Base-by-base conservation (phyloP, 2,888 invertebrate genomes). In the Boloria euphrosyne region DNA sequence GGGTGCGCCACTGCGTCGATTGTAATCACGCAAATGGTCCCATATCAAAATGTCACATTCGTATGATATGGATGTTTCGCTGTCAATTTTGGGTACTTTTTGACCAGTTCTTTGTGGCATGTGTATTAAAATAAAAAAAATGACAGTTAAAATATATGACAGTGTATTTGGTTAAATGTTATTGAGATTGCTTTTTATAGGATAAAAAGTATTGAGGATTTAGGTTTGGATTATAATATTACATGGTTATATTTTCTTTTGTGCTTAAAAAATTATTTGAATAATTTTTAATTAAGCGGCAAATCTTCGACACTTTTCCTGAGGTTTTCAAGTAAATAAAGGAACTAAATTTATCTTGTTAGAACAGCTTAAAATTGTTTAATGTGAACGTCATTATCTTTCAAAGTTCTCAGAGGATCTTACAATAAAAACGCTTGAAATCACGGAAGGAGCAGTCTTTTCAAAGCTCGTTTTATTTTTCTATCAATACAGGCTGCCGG, bases 11-110 rank as follows among this genome's bases (percentile, higher is more conserved):
- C 83, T 87, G 87, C 88, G 89, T 89, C 90, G 89, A 89, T 89
- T 89, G 87, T 90, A 91, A 92, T 92, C 90, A 90, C 89, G 89
- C 89, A 90, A 92, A 91, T 92, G 91, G 89, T 80, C 87, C 82
- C 86, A 85, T 87, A 89, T 90, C 88, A 89, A 89, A 90, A 89
- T 85, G 87, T 89, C 89, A 91, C 85, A 89, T 87, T 78, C 75
- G 73, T 77, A 75, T 86, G 81, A 80, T 86, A 87, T 89, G 84
- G 83, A 89, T 83, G 79, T 85, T 85, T 83, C 78, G 80, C 76
- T 84, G 82, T 85, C 81, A 87, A 85, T 87, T 74, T 74, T 71
- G 64, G 71, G 67, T 72, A 62, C 67, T 74, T 72, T 66, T 68
- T 69, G 71, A 68, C 69, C 51, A 63, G 67, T 52, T 72, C 73